Percentiles rank a stretch among this genome's conserved stretches.
phyloP scores from a whole-genome alignment of 2,797 vertebrate species.

The Clamator glandarius region DNA sequence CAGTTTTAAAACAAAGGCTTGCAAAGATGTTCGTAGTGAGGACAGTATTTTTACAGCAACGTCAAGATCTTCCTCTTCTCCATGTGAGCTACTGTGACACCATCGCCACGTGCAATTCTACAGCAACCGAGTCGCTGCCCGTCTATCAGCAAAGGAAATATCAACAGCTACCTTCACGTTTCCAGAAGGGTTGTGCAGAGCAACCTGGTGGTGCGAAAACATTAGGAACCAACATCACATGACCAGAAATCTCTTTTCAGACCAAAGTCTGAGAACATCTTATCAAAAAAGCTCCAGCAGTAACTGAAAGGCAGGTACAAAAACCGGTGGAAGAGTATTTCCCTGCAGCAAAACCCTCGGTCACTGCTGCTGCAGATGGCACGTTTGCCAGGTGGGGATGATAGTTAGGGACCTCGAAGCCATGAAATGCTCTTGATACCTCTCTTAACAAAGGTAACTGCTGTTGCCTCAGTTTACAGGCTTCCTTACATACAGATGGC shows the following conservation, averaged over 20 bases:
- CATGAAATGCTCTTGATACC: not conserved
- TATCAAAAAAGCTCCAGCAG: not conserved
- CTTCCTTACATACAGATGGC: not conserved
- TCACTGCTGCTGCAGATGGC: not conserved
- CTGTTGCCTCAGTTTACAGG: not conserved
- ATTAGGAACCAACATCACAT: not conserved
- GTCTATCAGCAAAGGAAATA: not conserved
- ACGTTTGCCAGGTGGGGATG: not conserved
- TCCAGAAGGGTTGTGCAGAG: not conserved
- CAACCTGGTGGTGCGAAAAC: not conserved
- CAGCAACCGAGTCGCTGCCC: rapidly evolving
- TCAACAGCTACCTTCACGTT: not conserved
- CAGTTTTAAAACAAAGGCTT: not conserved
- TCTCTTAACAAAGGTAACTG: not conserved
- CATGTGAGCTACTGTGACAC: not conserved
- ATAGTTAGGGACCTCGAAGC: not conserved
- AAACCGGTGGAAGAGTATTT: not conserved
- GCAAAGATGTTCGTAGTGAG: not conserved
- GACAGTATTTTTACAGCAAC: not conserved
- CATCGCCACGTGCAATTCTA: rapidly evolving
- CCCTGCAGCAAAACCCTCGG: not conserved
- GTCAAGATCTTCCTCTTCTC: not conserved
- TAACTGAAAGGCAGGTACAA: not conserved
- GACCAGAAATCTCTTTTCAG: not conserved
- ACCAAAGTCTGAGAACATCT: not conserved